Percentiles rank a stretch among this genome's conserved stretches.
Conservation (phyloP, 2,113 vertebrate genomes). For the Crotalus horridus region DNA sequence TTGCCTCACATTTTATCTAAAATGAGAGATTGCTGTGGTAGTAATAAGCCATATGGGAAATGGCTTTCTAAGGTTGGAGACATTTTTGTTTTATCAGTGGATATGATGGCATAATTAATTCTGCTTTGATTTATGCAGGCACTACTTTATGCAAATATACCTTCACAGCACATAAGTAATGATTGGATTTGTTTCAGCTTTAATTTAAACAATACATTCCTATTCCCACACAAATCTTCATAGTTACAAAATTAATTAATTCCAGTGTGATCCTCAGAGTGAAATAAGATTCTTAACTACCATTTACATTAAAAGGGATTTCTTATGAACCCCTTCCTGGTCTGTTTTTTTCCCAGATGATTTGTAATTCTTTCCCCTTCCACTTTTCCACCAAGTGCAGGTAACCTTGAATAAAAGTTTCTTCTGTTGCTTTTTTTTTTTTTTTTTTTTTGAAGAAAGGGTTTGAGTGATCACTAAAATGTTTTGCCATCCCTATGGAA, state of each 20-base stretch:
- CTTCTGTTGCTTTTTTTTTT: neutral
- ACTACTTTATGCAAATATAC: neutral
- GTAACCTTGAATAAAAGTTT: neutral
- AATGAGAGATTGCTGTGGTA: neutral
- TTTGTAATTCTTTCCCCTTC: neutral
- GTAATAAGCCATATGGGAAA: neutral
- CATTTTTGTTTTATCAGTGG: neutral
- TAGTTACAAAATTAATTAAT: neutral
- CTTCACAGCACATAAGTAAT: neutral
- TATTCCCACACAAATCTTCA: neutral
- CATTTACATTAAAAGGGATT: neutral
- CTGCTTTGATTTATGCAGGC: neutral
- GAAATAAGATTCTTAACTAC: neutral
- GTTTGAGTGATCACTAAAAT: fast-evolving
- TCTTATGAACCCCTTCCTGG: neutral
- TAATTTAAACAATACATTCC: neutral
- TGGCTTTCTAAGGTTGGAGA: neutral
- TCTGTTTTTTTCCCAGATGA: neutral
- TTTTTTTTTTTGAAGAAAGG: slow-evolving; percentile 5
- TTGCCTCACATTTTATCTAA: neutral
- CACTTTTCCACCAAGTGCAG: neutral
- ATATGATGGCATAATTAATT: neutral
- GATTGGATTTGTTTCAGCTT: neutral
- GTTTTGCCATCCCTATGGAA: neutral
- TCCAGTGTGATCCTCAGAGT: neutral